Evolutionary conservation across 2,888 invertebrate species (phyloP), one percentile per base, ranked within the genome.

Genomic region (Rhamphomyia laevipes): DNA sequence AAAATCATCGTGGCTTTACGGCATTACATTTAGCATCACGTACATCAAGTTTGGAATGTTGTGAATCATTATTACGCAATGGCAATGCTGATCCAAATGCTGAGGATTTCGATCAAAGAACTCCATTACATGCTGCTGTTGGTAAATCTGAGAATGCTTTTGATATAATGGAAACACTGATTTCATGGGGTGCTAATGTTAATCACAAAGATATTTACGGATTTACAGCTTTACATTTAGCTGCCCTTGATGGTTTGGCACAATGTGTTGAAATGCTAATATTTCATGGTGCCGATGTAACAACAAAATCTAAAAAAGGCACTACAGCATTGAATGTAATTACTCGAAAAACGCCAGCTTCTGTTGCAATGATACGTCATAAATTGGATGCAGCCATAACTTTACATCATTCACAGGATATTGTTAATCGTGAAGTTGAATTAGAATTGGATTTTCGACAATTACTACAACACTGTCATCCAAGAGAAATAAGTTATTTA

Each of bases 241-340:
- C 90, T 6, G 89, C 89, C 5, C 71, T 90, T 11, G 90, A 90
- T 63, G 90, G 90, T 35, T 73, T 89, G 37, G 84, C 86, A 0
- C 83, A 85, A 59, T 89, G 89, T 65, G 90, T 90, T 2, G 87
- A 89, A 65, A 81, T 87, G 56, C 70, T 91, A 54, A 83, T 91
- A 53, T 84, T 82, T 61, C 83, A 86, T 63, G 90, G 89, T 4
- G 89, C 89, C 45, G 90, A 91, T 72, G 84, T 91, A n/a, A 89
- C 88, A 13, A 86, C 88, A 3, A 82, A 84, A 61, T 90, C 89
- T 46, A 87, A 85, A 66, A 89, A 87, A 61, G 89, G 90, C 50
- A 85, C 87, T 64, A 86, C 87, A 10, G 89, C 89, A 23, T 72
- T 91, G 51, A 86, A 88, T 58, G 85, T 90, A 54, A 87, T 91